A percentile compares a stretch with the other conserved stretches of the same genome.
Conservation (phyloP, 2,113 vertebrate species). For the Oncorhynchus gorbuscha region DNA sequence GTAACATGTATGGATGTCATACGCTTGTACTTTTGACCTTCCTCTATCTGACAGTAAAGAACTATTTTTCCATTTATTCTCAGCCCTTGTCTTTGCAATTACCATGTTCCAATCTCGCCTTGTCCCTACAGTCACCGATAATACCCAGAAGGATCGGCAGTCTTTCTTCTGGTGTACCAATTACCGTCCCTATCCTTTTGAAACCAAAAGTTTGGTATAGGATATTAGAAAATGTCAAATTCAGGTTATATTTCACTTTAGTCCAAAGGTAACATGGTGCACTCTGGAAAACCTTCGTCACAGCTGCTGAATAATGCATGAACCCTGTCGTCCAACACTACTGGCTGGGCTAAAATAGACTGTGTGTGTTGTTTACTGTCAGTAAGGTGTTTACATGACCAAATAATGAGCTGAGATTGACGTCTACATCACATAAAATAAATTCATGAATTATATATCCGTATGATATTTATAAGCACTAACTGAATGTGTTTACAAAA, state of each 20-base stretch:
- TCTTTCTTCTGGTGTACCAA: slow-evolving; percentile 76
- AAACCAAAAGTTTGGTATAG: slow-evolving; percentile 78
- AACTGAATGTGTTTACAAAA: no score
- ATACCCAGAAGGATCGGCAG: slow-evolving; percentile 75
- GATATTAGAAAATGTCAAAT: slow-evolving; percentile 82
- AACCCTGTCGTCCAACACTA: slow-evolving; percentile 61
- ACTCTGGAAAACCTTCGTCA: slow-evolving; percentile 61
- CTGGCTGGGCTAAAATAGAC: slow-evolving; percentile 31
- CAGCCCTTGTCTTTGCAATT: slow-evolving; percentile 79
- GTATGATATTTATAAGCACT: no score
- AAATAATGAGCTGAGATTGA: slow-evolving; percentile 33
- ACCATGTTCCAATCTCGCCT: slow-evolving; percentile 77
- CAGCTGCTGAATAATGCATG: slow-evolving; percentile 70
- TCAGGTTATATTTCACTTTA: slow-evolving; percentile 78
- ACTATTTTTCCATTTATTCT: slow-evolving; percentile 70
- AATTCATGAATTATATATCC: no score
- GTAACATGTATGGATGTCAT: slow-evolving; percentile 72
- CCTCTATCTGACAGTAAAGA: slow-evolving; percentile 74
- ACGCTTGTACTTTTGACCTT: slow-evolving; percentile 79
- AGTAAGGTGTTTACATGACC: slow-evolving; percentile 6
- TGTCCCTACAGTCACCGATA: slow-evolving; percentile 77
- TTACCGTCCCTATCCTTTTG: slow-evolving; percentile 73
- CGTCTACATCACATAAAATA: neutral
- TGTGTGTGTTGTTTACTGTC: slow-evolving; percentile 37
- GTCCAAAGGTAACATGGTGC: slow-evolving; percentile 65